These are phyloP conservation scores for Daboia siamensis DNA, from an alignment of 2,113 vertebrate species.

Conservation along the genomic window DNA sequence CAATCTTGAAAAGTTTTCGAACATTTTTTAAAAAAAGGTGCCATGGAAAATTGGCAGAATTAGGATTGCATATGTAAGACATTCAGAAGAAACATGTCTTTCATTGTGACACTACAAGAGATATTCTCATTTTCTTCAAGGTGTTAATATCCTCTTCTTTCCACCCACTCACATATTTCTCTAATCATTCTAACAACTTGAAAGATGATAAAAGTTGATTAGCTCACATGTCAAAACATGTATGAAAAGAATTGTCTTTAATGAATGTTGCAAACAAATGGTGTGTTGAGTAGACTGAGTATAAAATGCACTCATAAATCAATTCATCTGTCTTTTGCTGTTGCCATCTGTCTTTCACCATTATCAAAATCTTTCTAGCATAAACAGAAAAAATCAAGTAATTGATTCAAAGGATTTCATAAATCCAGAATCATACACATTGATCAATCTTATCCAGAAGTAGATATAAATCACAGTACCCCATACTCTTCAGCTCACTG, in stretches of 20 bases:
- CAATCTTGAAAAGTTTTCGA: neutral
- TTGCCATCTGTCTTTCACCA: constrained; percentile 14
- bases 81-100: neutral
- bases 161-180: neutral
- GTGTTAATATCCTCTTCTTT: constrained; percentile 2
- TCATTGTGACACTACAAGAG: constrained; percentile 29
- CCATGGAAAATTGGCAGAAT: neutral
- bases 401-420: neutral
- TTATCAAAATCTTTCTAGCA: neutral
- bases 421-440: neutral
- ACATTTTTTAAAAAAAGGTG: neutral
- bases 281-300: constrained; percentile 26
- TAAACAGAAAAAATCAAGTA: constrained; percentile 34
- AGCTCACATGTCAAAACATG: constrained; percentile 40
- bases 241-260: constrained; percentile 21
- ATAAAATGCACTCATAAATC: constrained; percentile 24
- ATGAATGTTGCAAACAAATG: constrained; percentile 24
- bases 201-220: constrained; percentile 50
- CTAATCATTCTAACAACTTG: constrained; percentile 26
- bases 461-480: neutral
- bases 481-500: neutral
- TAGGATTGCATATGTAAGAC: neutral
- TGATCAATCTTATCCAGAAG: neutral
- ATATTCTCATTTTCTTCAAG: constrained; percentile 24
- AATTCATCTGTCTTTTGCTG: constrained; percentile 12